A percentile compares a stretch with the other conserved stretches of the same genome.
phyloP scores from a whole-genome alignment of 2,797 vertebrate genomes.

The Chrosomus eos region DNA sequence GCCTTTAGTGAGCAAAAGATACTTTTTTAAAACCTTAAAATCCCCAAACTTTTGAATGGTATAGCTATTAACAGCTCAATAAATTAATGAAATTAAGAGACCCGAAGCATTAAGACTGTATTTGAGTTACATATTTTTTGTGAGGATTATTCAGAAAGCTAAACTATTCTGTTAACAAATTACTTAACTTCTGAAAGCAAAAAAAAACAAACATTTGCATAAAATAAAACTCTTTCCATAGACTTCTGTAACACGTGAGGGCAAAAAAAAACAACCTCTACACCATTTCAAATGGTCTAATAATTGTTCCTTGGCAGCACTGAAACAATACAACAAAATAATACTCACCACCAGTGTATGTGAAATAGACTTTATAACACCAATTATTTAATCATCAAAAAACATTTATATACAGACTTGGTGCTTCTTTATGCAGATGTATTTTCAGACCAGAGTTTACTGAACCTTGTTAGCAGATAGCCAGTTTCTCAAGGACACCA shows the following conservation, averaged over 20 bases:
- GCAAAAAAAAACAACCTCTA: neutral
- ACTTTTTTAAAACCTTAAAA: neutral
- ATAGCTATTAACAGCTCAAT: neutral
- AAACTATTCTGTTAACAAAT: neutral
- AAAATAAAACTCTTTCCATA: neutral
- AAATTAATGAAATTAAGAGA: neutral
- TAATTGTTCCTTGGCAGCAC: neutral
- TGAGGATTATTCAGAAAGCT: neutral
- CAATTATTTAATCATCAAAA: neutral
- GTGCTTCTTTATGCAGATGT: neutral
- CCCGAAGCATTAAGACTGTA: neutral
- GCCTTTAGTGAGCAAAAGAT: neutral
- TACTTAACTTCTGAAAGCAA: neutral
- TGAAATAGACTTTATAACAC: neutral
- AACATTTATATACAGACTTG: neutral
- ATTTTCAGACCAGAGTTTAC: neutral
- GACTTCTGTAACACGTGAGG: neutral
- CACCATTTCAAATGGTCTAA: neutral
- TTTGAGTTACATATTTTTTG: neutral
- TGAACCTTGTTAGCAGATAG: neutral
- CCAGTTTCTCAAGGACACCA: conserved; percentile 60
- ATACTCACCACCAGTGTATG: neutral
- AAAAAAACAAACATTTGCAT: neutral
- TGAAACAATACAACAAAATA: neutral
- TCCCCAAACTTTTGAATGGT: neutral